A percentile compares a stretch with the other conserved stretches of the same genome.
phyloP scores from a whole-genome alignment of 2,888 invertebrate genomes.

The Apamea monoglypha region DNA sequence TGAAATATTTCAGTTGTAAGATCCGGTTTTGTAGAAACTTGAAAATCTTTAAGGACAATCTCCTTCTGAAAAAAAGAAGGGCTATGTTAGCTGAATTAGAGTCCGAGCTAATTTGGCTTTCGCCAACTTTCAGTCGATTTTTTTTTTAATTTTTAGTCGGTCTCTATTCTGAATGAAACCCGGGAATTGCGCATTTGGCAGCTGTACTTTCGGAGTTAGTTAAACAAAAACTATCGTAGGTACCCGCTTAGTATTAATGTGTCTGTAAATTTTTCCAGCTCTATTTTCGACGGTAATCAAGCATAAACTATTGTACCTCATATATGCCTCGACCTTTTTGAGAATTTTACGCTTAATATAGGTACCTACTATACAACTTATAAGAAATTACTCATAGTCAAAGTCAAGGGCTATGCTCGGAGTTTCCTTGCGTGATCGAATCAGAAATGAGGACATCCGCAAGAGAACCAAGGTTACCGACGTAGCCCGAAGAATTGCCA shows the following conservation, averaged over 20 bases:
- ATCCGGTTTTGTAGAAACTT: no score
- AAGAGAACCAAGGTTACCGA: no score
- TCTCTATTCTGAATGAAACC: not conserved
- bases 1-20: constrained; percentile 11
- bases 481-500: no score
- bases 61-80: not conserved
- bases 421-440: no score
- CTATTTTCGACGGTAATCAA: not conserved
- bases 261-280: not conserved
- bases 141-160: no score
- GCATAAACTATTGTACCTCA: not conserved
- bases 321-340: not conserved
- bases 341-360: not conserved
- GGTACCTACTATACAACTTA: not conserved
- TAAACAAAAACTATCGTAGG: not conserved
- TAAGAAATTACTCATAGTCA: not conserved
- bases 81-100: not conserved
- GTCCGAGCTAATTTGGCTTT: no score
- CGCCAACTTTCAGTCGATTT: not conserved
- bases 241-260: not conserved
- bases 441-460: no score
- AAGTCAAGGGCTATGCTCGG: no score
- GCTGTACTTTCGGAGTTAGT: not conserved
- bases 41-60: no score
- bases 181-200: no score